Conservation (phyloP, 2,113 vertebrate genomes). For the Cricetomys ansorgei region DNA sequence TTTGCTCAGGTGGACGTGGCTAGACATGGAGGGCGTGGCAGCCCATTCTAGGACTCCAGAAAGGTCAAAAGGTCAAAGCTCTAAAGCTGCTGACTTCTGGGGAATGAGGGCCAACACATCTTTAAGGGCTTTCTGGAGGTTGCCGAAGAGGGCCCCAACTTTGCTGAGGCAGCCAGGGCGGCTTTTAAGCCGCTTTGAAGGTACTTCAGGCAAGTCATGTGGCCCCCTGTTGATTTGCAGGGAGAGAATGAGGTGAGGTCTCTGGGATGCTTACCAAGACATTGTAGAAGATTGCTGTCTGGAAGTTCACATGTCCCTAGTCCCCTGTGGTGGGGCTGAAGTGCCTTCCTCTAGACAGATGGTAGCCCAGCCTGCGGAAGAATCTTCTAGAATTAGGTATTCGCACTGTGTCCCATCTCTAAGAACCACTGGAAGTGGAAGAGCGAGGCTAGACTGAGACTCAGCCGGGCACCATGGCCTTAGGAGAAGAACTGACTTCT, state of each 20-base stretch:
- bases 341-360: neutral
- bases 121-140: neutral
- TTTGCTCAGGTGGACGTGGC: neutral
- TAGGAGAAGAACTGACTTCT: rapidly evolving
- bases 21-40: neutral
- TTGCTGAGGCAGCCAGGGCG: neutral
- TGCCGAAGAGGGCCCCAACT: neutral
- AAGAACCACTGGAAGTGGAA: too few relatives aligned
- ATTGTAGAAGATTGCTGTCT: neutral
- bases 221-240: neutral
- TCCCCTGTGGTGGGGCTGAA: neutral
- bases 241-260: rapidly evolving
- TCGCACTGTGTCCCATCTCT: neutral
- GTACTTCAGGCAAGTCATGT: neutral
- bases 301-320: neutral
- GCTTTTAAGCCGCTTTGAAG: neutral
- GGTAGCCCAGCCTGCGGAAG: neutral
- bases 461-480: rapidly evolving
- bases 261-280: neutral
- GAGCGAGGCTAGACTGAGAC: neutral
- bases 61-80: rapidly evolving
- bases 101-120: rapidly evolving
- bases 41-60: neutral
- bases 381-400: neutral
- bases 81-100: rapidly evolving